These are phyloP conservation scores for Andrena cerasifolii DNA, from an alignment of 1,140 invertebrate genomes.

Conservation along the genomic window DNA sequence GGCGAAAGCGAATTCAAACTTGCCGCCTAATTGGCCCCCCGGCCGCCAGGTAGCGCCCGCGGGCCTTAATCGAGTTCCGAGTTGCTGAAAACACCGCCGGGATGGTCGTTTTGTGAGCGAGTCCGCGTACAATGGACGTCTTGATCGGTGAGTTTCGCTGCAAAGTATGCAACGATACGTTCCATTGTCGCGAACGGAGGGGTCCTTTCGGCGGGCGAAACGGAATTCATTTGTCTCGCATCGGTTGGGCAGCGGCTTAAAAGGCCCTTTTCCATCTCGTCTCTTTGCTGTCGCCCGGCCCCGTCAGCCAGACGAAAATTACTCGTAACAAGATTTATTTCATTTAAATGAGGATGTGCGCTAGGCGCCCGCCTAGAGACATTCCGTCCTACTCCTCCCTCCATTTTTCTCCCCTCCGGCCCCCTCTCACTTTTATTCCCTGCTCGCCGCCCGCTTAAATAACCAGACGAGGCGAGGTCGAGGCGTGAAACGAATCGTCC, in stretches of 20 bases:
- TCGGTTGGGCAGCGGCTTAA: conserved; percentile 60
- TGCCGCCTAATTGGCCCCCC: conserved; percentile 44
- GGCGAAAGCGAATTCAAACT: conserved; percentile 47
- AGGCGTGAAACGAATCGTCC: conserved; percentile 54
- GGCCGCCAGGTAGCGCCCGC: neutral
- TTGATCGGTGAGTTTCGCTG: conserved; percentile 45
- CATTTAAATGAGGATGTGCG: conserved; percentile 78
- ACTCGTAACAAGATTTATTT: conserved; percentile 79
- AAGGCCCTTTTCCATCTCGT: conserved; percentile 64
- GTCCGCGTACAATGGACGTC: conserved; percentile 26
- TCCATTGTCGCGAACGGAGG: conserved; percentile 42
- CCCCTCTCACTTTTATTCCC: too few relatives aligned
- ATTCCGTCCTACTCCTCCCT: conserved; percentile 30
- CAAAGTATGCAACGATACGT: conserved; percentile 32
- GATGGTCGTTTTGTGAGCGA: conserved; percentile 12
- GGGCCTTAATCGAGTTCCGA: conserved; percentile 39
- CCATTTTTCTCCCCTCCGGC: conserved; percentile 6
- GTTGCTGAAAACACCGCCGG: conserved; percentile 43
- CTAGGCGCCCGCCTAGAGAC: conserved; percentile 66
- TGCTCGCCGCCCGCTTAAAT: conserved; percentile 37
- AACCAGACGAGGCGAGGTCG: conserved; percentile 23
- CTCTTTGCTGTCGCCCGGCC: conserved; percentile 59
- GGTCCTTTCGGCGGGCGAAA: conserved; percentile 59
- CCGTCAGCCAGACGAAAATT: conserved; percentile 71
- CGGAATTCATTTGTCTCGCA: conserved; percentile 74